Evolutionary conservation across 2,113 vertebrate species (phyloP).

Genomic region (Lasiurus borealis): DNA sequence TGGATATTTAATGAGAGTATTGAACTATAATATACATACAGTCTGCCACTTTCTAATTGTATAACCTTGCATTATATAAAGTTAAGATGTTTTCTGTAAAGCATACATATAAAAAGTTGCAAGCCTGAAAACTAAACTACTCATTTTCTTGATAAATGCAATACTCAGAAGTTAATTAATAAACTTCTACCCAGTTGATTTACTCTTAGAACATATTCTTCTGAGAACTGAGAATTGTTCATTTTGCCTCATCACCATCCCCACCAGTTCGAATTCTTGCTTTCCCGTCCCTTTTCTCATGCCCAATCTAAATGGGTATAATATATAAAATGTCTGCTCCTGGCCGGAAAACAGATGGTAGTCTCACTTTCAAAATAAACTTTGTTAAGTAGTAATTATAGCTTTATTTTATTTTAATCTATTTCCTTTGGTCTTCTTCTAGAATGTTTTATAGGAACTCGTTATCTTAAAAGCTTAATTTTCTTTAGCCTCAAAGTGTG

Average conservation of each 20-base stretch:
- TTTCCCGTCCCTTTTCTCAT: background rate
- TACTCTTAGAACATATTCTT: background rate
- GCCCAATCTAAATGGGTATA: background rate
- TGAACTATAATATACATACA: background rate
- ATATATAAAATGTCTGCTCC: background rate
- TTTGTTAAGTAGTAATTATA: background rate
- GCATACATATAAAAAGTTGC: background rate
- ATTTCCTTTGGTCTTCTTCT: background rate
- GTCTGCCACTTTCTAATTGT: background rate
- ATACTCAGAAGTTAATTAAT: background rate
- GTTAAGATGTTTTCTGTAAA: background rate
- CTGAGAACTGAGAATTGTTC: background rate
- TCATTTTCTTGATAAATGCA: background rate
- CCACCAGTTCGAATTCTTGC: background rate
- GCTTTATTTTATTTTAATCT: background rate
- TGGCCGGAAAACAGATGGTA: background rate
- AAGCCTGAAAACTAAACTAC: background rate
- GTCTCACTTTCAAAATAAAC: background rate
- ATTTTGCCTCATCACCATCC: background rate
- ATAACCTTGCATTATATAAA: background rate
- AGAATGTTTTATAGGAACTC: background rate
- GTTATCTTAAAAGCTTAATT: background rate
- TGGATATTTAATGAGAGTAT: background rate
- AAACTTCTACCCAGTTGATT: background rate
- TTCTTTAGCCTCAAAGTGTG: background rate